Conservation (phyloP, 2,797 vertebrate genomes). For the Petrocephalus schoutedeni region DNA sequence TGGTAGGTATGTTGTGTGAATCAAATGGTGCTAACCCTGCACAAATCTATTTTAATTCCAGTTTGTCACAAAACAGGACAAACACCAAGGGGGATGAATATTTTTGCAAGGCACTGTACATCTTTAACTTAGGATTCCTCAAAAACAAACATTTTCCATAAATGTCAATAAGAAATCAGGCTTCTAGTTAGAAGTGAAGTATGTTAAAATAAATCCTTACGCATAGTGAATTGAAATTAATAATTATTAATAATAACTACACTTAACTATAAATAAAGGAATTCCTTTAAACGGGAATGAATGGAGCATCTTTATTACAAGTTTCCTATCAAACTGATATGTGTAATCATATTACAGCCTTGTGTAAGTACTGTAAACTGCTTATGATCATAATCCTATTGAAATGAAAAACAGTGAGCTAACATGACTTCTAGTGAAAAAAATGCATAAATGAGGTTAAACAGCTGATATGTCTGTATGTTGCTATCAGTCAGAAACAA, state of each 20-base stretch:
- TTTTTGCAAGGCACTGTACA: neutral
- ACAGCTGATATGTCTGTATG: conserved; percentile 10
- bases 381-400: conserved; percentile 31
- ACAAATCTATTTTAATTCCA: too few relatives aligned
- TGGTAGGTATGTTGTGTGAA: too few relatives aligned
- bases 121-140: neutral
- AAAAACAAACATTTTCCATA: conserved; percentile 38
- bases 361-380: conserved; percentile 47
- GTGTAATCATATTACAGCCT: neutral
- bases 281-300: conserved; percentile 77
- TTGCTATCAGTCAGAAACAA: conserved; percentile 24
- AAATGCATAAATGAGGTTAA: conserved; percentile 31
- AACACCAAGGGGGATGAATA: too few relatives aligned
- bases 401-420: conserved; percentile 23
- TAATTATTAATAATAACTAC: conserved; percentile 28
- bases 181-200: conserved; percentile 32
- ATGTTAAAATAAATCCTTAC: conserved; percentile 25
- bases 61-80: too few relatives aligned
- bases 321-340: conserved; percentile 46
- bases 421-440: neutral
- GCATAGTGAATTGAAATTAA: conserved; percentile 21
- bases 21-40: too few relatives aligned
- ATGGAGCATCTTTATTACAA: conserved; percentile 61
- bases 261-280: conserved; percentile 46
- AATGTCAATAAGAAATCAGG: conserved; percentile 51